Base-by-base conservation (phyloP, 2,113 vertebrate genomes). In the Syngnathoides biaculeatus region DNA sequence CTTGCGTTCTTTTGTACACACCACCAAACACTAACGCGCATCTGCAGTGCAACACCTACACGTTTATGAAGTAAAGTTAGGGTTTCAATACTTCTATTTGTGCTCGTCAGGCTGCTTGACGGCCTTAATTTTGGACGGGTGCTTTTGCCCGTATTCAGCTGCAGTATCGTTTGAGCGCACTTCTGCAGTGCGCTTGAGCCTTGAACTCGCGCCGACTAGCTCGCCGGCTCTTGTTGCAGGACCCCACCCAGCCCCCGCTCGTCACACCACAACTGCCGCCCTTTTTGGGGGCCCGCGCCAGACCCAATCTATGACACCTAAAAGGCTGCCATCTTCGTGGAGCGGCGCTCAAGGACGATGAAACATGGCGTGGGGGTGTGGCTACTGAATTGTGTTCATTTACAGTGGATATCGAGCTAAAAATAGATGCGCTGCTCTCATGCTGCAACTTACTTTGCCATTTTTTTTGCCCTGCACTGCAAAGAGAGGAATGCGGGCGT, bases 161-260 rank as follows among this genome's bases (percentile, higher is more conserved):
- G 89, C 89, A 91, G 79, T 86, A 82, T 77, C 72, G 78, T 79
- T 88, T 89, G 77, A 89, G 85, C 85, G 67, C 70, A 58, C 73
- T 85, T 86, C 89, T 91, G 91, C 91, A 87, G 81, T 84, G 85
- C 70, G 79, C 79, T 71, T 75, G 60, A 78, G 79, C 76, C 68
- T 80, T 84, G 79, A 67, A 67, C 72, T 79, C 79, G 79, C 87
- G 76, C 69, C 79, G 80, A 87, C 77, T 66, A 63, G 75, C 70
- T 80, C 47, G 65, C 65, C 53, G 67, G 75, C 69, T 81, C 67
- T 74, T 58, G 55, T 62, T 62, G 60, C 60, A 62, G 22, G 40
- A 24, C 64, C 66, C 77, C 42, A 58, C 75, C 79, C 74, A 68
- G 60, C 5, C 58, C 58, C 52, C 69, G 74, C 67, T 64, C 71